Evolutionary conservation across 2,888 invertebrate genomes (phyloP).

Genomic region (Andrena dorsata): DNA sequence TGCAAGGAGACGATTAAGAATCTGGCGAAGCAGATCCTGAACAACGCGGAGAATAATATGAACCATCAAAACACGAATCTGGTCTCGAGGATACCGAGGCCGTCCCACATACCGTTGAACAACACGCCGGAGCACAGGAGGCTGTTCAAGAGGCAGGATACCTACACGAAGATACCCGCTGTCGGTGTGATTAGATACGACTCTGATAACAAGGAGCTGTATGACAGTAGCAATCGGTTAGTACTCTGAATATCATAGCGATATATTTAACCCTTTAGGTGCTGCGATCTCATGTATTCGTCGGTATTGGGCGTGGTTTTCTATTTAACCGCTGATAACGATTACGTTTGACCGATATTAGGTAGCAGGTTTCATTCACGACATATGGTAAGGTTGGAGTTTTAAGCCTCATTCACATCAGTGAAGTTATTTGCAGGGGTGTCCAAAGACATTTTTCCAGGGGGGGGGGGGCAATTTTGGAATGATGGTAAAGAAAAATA

Average conservation of each 20-base stretch:
- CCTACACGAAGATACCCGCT: constrained; percentile 81
- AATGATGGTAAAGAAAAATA: too few relatives aligned
- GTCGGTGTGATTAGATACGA: constrained; percentile 78
- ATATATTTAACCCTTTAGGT: neutral
- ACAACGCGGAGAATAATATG: constrained; percentile 73
- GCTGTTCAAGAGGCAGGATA: constrained; percentile 82
- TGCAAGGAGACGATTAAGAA: constrained; percentile 87
- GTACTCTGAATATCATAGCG: constrained; percentile 18
- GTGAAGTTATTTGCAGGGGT: too few relatives aligned
- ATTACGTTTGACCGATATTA: too few relatives aligned
- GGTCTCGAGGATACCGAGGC: constrained; percentile 81
- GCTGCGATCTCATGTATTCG: neutral
- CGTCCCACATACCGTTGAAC: constrained; percentile 77
- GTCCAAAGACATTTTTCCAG: too few relatives aligned
- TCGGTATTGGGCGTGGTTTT: too few relatives aligned
- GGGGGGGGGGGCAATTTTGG: too few relatives aligned
- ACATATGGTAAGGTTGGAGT: too few relatives aligned
- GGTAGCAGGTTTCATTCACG: too few relatives aligned
- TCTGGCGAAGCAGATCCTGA: constrained; percentile 85
- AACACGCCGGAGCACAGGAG: constrained; percentile 74
- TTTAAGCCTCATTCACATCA: neutral
- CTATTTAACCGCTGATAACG: too few relatives aligned
- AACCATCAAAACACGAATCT: constrained; percentile 73
- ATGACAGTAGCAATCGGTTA: constrained; percentile 78
- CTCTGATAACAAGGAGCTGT: constrained; percentile 80